These are phyloP conservation scores for Thermophis baileyi DNA, from an alignment of 2,113 vertebrate species.

Conservation along the genomic window DNA sequence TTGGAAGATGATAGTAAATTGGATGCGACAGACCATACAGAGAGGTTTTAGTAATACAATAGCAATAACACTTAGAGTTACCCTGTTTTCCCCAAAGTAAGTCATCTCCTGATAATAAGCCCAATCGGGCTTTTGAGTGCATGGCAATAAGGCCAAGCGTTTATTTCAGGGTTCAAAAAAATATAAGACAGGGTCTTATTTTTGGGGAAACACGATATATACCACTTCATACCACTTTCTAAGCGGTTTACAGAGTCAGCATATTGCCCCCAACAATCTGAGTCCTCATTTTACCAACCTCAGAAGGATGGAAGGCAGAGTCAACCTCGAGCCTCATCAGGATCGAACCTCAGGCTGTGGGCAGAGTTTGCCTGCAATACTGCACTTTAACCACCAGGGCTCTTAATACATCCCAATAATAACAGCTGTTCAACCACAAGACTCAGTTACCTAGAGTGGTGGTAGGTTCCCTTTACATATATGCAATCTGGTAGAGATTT, in stretches of 20 bases:
- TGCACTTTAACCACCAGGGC: background rate
- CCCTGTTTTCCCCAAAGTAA: no score
- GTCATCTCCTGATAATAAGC: no score
- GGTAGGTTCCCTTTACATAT: no score
- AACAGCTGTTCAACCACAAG: background rate
- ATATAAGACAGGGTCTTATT: no score
- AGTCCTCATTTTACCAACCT: background rate
- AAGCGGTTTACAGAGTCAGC: background rate
- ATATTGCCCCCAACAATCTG: background rate
- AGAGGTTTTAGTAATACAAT: background rate
- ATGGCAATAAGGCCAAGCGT: no score
- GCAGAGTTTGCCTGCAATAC: background rate
- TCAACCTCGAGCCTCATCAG: background rate
- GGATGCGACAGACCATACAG: background rate
- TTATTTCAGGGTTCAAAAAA: no score
- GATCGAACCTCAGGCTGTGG: background rate
- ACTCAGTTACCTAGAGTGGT: background rate
- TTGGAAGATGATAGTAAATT: background rate
- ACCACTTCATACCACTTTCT: background rate
- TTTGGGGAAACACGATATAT: no score
- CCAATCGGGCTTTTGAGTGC: no score
- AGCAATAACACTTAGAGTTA: background rate
- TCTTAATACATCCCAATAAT: background rate
- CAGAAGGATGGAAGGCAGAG: background rate
- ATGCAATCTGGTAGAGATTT: no score